Evolutionary conservation across 2,888 invertebrate species (phyloP).

Genomic region (Chymomyza amoena): DNA sequence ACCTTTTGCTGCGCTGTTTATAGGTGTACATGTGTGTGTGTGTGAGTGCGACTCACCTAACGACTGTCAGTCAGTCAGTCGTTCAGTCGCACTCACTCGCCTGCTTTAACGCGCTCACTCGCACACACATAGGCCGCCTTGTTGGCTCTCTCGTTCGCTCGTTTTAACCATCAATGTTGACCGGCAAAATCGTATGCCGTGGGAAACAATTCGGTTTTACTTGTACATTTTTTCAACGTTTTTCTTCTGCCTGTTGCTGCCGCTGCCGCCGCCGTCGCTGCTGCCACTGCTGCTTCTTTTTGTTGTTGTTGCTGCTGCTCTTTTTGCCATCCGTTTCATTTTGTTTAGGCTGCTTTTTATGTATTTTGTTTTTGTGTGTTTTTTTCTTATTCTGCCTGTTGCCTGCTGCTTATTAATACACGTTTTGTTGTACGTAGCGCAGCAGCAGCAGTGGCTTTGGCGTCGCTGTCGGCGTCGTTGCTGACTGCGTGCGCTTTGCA

Average conservation of each 20-base stretch:
- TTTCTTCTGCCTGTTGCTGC: slow-evolving; percentile 50
- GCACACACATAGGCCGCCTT: slow-evolving; percentile 10
- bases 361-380: slow-evolving; percentile 50
- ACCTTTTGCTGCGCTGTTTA: slow-evolving; percentile 57
- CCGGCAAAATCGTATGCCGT: slow-evolving; percentile 80
- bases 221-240: slow-evolving; percentile 71
- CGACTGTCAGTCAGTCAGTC: slow-evolving; percentile 25
- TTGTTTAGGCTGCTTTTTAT: slow-evolving; percentile 53
- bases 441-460: slow-evolving; percentile 25
- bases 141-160: slow-evolving; percentile 25
- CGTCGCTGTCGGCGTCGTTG: slow-evolving; percentile 10
- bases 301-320: slow-evolving; percentile 43
- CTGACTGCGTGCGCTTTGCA: slow-evolving; percentile 31
- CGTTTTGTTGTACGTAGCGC: slow-evolving; percentile 57
- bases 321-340: slow-evolving; percentile 40
- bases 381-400: slow-evolving; percentile 21
- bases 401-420: slow-evolving; percentile 70
- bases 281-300: slow-evolving; percentile 25
- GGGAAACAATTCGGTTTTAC: slow-evolving; percentile 80
- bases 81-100: slow-evolving; percentile 16
- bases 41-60: slow-evolving; percentile 21
- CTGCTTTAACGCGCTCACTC: slow-evolving; percentile 29
- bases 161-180: slow-evolving; percentile 78
- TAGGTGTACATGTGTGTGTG: slow-evolving; percentile 27
- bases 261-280: slow-evolving; percentile 28